These are phyloP conservation scores for Caenorhabditis sp. DNA, from an alignment of 2,888 invertebrate genomes.

Conservation along the genomic window DNA sequence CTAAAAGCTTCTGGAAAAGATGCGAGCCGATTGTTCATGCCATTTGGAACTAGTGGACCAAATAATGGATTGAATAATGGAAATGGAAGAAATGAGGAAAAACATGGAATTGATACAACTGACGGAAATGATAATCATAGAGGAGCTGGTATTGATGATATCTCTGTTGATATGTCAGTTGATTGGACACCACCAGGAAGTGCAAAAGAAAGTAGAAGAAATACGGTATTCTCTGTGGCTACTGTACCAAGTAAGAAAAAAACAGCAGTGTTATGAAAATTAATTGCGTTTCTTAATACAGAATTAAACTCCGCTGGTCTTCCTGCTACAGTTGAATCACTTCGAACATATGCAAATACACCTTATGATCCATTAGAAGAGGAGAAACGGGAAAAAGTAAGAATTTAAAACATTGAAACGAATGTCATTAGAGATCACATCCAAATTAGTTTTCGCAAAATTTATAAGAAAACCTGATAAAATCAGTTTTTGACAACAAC, in stretches of 20 bases:
- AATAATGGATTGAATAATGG: conserved; percentile 11
- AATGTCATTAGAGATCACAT: too few species aligned
- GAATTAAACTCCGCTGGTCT: conserved; percentile 34
- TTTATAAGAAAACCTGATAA: too few species aligned
- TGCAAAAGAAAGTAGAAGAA: conserved; percentile 50
- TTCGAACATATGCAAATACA: conserved; percentile 53
- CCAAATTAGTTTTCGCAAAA: too few species aligned
- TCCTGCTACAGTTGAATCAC: conserved; percentile 51
- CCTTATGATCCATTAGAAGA: conserved; percentile 61
- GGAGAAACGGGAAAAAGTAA: conserved; percentile 56
- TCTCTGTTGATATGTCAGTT: conserved; percentile 60
- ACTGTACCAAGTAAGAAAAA: conserved; percentile 30
- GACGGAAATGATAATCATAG: conserved; percentile 37
- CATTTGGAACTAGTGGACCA: conserved; percentile 29
- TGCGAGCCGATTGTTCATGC: conserved; percentile 45
- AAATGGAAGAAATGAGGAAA: conserved; percentile 25
- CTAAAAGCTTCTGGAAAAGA: conserved; percentile 62
- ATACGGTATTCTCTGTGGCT: conserved; percentile 58
- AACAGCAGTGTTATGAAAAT: neutral
- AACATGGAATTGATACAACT: conserved; percentile 22
- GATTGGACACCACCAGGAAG: conserved; percentile 66
- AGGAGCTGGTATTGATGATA: conserved; percentile 53
- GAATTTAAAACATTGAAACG: too few species aligned
- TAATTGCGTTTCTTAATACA: conserved; percentile 10
- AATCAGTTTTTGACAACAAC: too few species aligned